Evolutionary conservation across 2,113 vertebrate genomes (phyloP).

Genomic region (Columba janthina): DNA sequence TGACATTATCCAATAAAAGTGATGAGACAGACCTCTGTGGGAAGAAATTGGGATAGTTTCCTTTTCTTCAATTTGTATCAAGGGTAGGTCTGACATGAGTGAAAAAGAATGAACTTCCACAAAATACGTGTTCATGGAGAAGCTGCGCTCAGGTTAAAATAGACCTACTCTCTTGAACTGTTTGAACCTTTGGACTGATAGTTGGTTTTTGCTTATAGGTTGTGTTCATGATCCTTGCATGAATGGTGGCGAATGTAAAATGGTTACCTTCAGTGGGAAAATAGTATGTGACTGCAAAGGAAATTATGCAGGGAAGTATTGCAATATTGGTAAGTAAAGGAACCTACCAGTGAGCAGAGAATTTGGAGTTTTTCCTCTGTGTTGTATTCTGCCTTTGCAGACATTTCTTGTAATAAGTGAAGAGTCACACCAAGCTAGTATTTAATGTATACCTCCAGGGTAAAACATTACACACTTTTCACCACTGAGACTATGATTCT

Average conservation of each 20-base stretch:
- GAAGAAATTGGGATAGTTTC: neutral
- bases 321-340: conserved; percentile 84
- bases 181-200: neutral
- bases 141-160: neutral
- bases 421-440: neutral
- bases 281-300: conserved; percentile 81
- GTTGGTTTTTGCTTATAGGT: conserved; percentile 64
- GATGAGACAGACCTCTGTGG: neutral
- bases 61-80: neutral
- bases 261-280: conserved; percentile 72
- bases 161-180: neutral
- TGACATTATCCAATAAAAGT: neutral
- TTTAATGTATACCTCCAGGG: neutral
- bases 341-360: neutral
- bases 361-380: neutral
- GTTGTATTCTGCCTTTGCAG: neutral
- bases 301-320: conserved; percentile 78
- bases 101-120: neutral
- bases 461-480: neutral
- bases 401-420: neutral
- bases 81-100: neutral
- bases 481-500: neutral
- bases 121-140: neutral
- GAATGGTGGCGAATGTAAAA: conserved; percentile 84
- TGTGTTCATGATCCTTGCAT: conserved; percentile 83